A percentile compares a stretch with the other conserved stretches of the same genome.
Evolutionary conservation across 1,140 invertebrate genomes (phyloP).

Genomic region (Stratiolaelaps scimitus): DNA sequence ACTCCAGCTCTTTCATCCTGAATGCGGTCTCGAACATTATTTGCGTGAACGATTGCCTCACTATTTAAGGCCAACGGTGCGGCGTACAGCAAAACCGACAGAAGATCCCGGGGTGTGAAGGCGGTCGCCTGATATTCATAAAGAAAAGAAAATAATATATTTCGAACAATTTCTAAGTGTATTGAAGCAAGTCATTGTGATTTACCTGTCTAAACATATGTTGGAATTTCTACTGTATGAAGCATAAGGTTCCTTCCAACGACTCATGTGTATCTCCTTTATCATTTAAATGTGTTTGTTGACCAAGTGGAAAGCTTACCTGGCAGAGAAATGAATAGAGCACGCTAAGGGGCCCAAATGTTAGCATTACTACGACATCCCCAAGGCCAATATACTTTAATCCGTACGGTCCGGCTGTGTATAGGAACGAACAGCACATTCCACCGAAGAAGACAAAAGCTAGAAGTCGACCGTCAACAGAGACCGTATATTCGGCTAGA

Average conservation of each 20-base stretch:
- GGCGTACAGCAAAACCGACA: conserved; percentile 50
- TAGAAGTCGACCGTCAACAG: conserved; percentile 76
- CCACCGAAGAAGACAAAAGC: conserved; percentile 88
- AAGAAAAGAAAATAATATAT: background rate
- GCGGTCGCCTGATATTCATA: conserved; percentile 65
- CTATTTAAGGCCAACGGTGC: conserved; percentile 84
- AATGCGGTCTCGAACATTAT: conserved; percentile 80
- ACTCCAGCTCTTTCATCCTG: conserved; percentile 70
- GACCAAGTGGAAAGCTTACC: conserved; percentile 28
- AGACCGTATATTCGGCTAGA: conserved; percentile 59
- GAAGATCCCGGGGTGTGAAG: conserved; percentile 42
- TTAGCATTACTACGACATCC: conserved; percentile 72
- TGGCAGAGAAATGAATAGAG: conserved; percentile 83
- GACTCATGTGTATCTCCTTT: too few species aligned
- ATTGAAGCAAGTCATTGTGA: too few species aligned
- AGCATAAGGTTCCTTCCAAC: too few species aligned
- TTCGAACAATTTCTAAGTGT: conserved; percentile 46
- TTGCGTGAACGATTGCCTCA: conserved; percentile 85
- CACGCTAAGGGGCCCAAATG: conserved; percentile 88
- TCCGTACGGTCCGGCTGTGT: conserved; percentile 71
- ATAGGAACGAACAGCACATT: conserved; percentile 79
- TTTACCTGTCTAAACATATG: too few species aligned
- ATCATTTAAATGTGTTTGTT: too few species aligned
- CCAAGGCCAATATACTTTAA: conserved; percentile 84
- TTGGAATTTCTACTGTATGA: too few species aligned